These are phyloP conservation scores for Anguilla obscura DNA, from an alignment of 2,797 vertebrate species.

Conservation along the genomic window DNA sequence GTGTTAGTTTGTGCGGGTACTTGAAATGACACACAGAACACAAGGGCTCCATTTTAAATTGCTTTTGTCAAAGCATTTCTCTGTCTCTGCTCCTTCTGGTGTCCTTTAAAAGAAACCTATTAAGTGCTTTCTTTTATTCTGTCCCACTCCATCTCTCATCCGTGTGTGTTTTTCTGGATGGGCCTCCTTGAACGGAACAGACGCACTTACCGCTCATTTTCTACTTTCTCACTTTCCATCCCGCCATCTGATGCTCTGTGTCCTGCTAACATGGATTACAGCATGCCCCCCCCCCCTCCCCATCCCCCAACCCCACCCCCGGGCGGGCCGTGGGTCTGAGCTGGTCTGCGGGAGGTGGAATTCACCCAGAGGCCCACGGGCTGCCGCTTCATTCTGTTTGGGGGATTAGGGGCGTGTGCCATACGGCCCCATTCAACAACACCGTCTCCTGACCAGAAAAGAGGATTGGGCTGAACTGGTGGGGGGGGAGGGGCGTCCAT, in stretches of 20 bases:
- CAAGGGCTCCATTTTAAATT: background rate
- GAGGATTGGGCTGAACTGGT: slow-evolving; percentile 26
- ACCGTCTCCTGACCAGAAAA: slow-evolving; percentile 34
- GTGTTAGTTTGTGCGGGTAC: background rate
- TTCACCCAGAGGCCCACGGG: background rate
- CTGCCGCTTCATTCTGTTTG: background rate
- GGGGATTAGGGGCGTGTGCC: background rate
- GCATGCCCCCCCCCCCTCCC: background rate
- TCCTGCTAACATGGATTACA: background rate
- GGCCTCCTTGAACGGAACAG: background rate
- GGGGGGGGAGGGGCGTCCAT: background rate
- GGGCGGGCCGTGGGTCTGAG: background rate
- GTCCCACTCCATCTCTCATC: background rate
- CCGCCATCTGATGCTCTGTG: background rate
- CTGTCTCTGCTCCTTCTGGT: background rate
- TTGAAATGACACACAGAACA: background rate
- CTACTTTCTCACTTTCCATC: background rate
- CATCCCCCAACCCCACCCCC: background rate
- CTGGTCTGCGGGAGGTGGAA: background rate
- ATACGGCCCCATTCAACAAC: background rate
- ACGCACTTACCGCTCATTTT: background rate
- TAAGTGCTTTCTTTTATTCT: background rate
- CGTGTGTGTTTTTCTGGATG: background rate
- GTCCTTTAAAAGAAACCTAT: background rate
- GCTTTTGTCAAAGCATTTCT: background rate